Percentiles rank a stretch among this genome's conserved stretches.
Conservation (phyloP, 2,888 invertebrate genomes). For the Brenthis ino region DNA sequence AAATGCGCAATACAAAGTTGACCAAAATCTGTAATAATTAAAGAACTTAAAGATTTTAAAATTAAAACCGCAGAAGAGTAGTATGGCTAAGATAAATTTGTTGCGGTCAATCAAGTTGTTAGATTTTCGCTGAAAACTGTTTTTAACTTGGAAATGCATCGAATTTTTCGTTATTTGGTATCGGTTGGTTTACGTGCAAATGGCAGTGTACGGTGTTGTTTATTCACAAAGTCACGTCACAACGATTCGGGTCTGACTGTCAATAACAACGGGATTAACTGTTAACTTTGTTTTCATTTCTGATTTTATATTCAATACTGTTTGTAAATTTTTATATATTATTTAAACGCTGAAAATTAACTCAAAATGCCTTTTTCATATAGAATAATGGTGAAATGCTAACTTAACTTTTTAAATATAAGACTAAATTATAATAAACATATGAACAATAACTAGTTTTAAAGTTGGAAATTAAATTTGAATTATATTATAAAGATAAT, state of each 20-base stretch:
- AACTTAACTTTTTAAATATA: no score
- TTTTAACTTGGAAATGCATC: constrained; percentile 28
- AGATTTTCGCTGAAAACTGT: constrained; percentile 21
- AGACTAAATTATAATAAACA: no score
- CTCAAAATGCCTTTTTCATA: background rate
- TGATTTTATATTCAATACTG: constrained; percentile 44
- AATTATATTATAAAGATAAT: no score
- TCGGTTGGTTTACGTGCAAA: constrained; percentile 41
- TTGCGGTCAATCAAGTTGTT: constrained; percentile 43
- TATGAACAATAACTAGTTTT: no score
- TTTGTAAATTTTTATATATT: background rate
- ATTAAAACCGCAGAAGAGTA: constrained; percentile 64
- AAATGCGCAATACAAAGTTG: constrained; percentile 52
- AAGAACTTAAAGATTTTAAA: constrained; percentile 54
- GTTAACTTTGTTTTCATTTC: constrained; percentile 45
- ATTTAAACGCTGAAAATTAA: background rate
- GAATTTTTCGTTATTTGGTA: constrained; percentile 34
- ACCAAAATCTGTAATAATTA: constrained; percentile 40
- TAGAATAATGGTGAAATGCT: no score
- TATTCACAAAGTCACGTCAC: constrained; percentile 51
- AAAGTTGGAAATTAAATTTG: no score
- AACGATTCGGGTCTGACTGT: constrained; percentile 54
- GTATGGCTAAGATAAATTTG: constrained; percentile 50
- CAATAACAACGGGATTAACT: constrained; percentile 49
- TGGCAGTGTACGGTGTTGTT: constrained; percentile 36